Evolutionary conservation across 2,888 invertebrate genomes (phyloP).

Genomic region (Drosophila longiperda): DNA sequence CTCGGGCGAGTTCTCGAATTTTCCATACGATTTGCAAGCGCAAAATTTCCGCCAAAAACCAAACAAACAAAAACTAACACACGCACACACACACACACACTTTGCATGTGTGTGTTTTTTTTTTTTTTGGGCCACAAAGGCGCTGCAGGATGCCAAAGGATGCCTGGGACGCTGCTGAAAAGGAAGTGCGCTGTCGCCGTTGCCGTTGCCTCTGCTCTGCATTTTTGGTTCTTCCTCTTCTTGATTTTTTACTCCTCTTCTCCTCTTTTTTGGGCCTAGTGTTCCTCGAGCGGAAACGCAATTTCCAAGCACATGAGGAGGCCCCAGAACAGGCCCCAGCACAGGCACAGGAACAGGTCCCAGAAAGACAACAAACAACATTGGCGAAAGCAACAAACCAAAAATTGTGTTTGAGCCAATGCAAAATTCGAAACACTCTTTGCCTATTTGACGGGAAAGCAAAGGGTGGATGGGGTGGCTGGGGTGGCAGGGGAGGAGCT

Average conservation of each 20-base stretch:
- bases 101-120: slow-evolving; percentile 1
- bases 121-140: slow-evolving; percentile 36
- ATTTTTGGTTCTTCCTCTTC: slow-evolving; percentile 22
- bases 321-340: background rate
- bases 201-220: slow-evolving; percentile 13
- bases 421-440: slow-evolving; percentile 56
- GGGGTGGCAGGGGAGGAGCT: slow-evolving; percentile 15
- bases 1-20: slow-evolving; percentile 51
- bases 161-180: slow-evolving; percentile 35
- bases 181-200: slow-evolving; percentile 61
- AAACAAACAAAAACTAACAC: slow-evolving; percentile 65
- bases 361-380: slow-evolving; percentile 74
- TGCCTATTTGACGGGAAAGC: slow-evolving; percentile 24
- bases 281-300: slow-evolving; percentile 72
- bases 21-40: slow-evolving; percentile 78
- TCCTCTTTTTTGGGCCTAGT: slow-evolving; percentile 5
- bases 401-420: slow-evolving; percentile 76
- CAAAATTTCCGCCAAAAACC: slow-evolving; percentile 80
- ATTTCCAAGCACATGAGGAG: slow-evolving; percentile 59
- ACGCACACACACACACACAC: slow-evolving; percentile 1
- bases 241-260: slow-evolving; percentile 10
- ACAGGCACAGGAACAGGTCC: background rate
- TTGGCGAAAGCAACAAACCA: slow-evolving; percentile 62
- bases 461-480: background rate
- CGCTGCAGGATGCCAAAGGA: slow-evolving; percentile 53